Conservation (phyloP, 2,888 invertebrate genomes). For the Sminthurinus aureus region DNA sequence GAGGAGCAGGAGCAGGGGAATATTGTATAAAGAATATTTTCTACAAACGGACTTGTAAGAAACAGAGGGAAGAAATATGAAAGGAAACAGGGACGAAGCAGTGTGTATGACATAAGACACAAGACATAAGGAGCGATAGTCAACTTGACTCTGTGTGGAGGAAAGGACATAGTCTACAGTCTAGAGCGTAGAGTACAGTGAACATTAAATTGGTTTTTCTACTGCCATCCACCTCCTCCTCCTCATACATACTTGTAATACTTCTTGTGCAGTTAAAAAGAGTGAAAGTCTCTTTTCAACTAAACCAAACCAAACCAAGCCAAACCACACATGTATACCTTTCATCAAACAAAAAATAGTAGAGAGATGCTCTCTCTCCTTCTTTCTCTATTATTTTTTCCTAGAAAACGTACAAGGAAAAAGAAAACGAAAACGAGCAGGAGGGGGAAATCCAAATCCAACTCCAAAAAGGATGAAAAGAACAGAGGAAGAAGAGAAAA, state of each 20-base stretch:
- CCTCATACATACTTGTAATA: too few species aligned
- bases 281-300: not conserved
- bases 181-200: not conserved
- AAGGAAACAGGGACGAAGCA: not conserved
- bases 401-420: not conserved
- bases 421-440: not conserved
- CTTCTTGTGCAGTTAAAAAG: not conserved
- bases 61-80: not conserved
- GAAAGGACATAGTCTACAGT: too few species aligned
- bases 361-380: not conserved
- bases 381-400: not conserved
- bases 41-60: not conserved
- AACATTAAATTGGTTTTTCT: constrained; percentile 11
- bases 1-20: not conserved
- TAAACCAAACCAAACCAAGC: too few species aligned
- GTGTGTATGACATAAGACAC: not conserved
- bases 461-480: not conserved
- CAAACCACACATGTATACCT: constrained; percentile 10
- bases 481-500: not conserved
- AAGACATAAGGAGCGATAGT: not conserved
- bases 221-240: not conserved
- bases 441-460: not conserved
- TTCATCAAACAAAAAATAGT: constrained; percentile 11
- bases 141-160: not conserved
- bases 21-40: too few species aligned